Evolutionary conservation across 2,888 invertebrate genomes (phyloP).

Genomic region (Biston stratarius): DNA sequence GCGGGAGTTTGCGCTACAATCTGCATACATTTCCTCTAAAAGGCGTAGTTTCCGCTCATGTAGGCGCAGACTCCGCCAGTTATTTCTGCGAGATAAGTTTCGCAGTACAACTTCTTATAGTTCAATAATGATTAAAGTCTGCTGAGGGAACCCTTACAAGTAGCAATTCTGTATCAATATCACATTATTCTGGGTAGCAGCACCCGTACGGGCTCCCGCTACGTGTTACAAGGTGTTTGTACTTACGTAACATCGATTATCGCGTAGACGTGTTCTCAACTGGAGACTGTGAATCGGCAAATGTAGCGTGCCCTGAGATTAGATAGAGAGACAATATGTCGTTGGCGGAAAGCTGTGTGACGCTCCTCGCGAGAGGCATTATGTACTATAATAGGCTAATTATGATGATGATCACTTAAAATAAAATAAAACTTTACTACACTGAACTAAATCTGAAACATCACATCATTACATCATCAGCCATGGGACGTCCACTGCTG

Average conservation of each 20-base stretch:
- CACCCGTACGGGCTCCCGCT: background rate
- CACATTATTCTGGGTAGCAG: background rate
- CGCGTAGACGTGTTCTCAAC: no score
- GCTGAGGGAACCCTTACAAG: background rate
- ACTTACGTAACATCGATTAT: background rate
- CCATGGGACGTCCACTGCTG: no score
- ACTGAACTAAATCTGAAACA: no score
- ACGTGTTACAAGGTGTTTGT: background rate
- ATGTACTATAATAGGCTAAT: no score
- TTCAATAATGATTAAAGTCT: background rate
- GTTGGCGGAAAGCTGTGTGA: no score
- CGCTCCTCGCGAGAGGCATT: no score
- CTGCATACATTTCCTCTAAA: slow-evolving; percentile 30
- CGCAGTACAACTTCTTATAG: background rate
- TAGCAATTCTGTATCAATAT: slow-evolving; percentile 1
- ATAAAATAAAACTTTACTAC: no score
- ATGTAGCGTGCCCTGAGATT: no score
- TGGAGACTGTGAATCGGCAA: no score
- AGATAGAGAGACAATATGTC: no score
- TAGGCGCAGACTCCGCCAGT: background rate
- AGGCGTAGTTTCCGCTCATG: slow-evolving; percentile 26
- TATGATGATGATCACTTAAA: no score
- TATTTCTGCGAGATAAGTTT: background rate
- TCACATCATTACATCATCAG: no score
- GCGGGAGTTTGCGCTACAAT: slow-evolving; percentile 27